Percentiles rank a stretch among this genome's conserved stretches.
These are phyloP conservation scores for Cantharis flavilabris DNA, from an alignment of 2,888 invertebrate genomes.

Conservation along the genomic window DNA sequence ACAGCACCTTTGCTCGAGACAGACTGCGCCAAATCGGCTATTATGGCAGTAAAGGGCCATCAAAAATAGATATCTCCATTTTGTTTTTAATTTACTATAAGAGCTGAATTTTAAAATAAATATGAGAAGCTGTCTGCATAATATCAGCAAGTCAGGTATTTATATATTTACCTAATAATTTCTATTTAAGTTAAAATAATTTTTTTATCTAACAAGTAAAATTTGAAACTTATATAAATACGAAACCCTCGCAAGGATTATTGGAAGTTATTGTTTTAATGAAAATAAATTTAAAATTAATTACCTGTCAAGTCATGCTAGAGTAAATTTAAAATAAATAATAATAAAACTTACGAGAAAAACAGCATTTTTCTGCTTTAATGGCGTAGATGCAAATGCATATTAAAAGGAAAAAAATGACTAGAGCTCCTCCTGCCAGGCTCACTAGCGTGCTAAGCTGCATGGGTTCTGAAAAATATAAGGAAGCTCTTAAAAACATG, in stretches of 20 bases:
- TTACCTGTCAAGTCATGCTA: neutral
- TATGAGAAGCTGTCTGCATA: neutral
- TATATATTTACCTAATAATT: too few relatives aligned
- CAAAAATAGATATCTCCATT: neutral
- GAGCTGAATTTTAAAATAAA: neutral
- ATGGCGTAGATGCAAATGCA: constrained; percentile 64
- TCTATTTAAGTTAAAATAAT: too few relatives aligned
- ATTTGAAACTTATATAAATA: too few relatives aligned
- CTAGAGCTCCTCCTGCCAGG: constrained; percentile 61
- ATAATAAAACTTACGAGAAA: constrained; percentile 60
- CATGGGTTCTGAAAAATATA: constrained; percentile 60
- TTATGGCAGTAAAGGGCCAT: neutral
- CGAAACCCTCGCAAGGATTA: too few relatives aligned
- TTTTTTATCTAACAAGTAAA: too few relatives aligned
- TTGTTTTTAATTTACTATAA: neutral
- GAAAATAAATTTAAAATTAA: neutral
- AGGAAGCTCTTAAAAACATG: neutral
- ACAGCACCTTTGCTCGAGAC: neutral
- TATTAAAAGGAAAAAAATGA: constrained; percentile 60
- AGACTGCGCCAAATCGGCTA: neutral
- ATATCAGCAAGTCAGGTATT: too few relatives aligned
- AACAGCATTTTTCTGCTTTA: constrained; percentile 65
- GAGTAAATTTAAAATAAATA: neutral
- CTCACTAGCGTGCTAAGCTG: constrained; percentile 65
- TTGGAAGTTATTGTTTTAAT: too few relatives aligned